Conservation (phyloP, 2,888 invertebrate genomes). For the Drosophila tanythrix region DNA sequence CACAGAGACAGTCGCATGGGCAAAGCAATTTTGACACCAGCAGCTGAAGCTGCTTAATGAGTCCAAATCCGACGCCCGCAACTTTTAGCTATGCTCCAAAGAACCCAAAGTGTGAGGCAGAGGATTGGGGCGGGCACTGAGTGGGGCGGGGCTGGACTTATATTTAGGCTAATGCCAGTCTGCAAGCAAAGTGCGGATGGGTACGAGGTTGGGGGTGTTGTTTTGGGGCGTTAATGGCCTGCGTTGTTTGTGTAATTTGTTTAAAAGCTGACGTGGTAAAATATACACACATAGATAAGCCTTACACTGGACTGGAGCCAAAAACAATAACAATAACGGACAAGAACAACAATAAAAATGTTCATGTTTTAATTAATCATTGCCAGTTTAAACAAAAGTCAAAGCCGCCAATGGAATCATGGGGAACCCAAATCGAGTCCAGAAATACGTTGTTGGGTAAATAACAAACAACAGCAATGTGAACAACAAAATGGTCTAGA, state of each 20-base stretch:
- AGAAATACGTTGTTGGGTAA: constrained; percentile 44
- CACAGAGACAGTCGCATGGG: constrained; percentile 22
- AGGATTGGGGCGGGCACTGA: background rate
- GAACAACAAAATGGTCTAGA: constrained; percentile 70
- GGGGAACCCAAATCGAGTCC: constrained; percentile 39
- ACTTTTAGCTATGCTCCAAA: constrained; percentile 46
- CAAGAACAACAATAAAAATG: constrained; percentile 32
- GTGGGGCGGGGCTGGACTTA: background rate
- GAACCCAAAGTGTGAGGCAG: constrained; percentile 1
- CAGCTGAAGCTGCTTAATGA: constrained; percentile 71
- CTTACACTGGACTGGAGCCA: constrained; percentile 43
- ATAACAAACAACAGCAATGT: constrained; percentile 46
- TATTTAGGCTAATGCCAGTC: constrained; percentile 51
- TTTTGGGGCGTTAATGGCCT: constrained; percentile 33
- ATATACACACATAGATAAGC: constrained; percentile 35
- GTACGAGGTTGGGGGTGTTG: constrained; percentile 2
- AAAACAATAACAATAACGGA: constrained; percentile 27
- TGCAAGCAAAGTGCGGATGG: constrained; percentile 18
- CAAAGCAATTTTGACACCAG: constrained; percentile 69
- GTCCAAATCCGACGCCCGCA: constrained; percentile 73
- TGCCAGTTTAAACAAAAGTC: constrained; percentile 53
- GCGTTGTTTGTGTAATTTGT: constrained; percentile 65
- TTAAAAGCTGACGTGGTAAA: constrained; percentile 65
- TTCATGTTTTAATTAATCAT: constrained; percentile 69
- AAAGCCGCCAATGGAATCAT: constrained; percentile 19